Evolutionary conservation across 2,888 invertebrate genomes (phyloP).

Genomic region (Molanna angustata): DNA sequence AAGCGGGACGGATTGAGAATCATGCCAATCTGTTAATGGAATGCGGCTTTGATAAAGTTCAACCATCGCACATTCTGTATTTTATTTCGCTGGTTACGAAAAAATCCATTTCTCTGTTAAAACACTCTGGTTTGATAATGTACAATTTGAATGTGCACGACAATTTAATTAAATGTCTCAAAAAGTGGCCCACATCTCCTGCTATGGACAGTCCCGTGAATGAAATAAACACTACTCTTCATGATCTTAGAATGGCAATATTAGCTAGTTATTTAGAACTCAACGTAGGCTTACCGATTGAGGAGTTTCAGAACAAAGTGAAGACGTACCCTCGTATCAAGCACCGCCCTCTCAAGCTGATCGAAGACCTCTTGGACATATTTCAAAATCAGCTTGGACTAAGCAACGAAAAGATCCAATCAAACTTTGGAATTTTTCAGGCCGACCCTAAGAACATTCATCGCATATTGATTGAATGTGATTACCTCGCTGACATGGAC

Average conservation of each 20-base stretch:
- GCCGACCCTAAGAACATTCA: constrained; percentile 48
- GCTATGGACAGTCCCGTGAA: constrained; percentile 36
- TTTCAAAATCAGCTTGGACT: constrained; percentile 44
- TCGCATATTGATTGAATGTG: constrained; percentile 42
- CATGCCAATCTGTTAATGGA: constrained; percentile 45
- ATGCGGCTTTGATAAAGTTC: constrained; percentile 44
- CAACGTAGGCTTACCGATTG: constrained; percentile 43
- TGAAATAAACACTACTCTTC: constrained; percentile 39
- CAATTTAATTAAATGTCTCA: constrained; percentile 46
- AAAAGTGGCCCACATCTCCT: constrained; percentile 51
- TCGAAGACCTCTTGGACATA: constrained; percentile 45
- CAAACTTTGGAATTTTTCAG: constrained; percentile 48
- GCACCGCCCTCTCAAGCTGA: constrained; percentile 46
- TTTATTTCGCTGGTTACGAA: constrained; percentile 10
- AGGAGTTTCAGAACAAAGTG: constrained; percentile 45
- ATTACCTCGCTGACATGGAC: constrained; percentile 47
- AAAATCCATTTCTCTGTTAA: constrained; percentile 37
- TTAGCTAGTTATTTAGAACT: constrained; percentile 49
- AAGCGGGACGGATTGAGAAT: constrained; percentile 33
- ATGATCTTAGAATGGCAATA: constrained; percentile 45
- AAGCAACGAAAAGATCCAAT: constrained; percentile 45
- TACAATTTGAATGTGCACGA: constrained; percentile 45
- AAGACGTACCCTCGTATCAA: constrained; percentile 49
- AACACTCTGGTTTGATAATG: constrained; percentile 38
- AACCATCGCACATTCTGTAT: constrained; percentile 27